A percentile compares a stretch with the other conserved stretches of the same genome.
Evolutionary conservation across 2,113 vertebrate species (phyloP).

Genomic region (Salvelinus alpinus): DNA sequence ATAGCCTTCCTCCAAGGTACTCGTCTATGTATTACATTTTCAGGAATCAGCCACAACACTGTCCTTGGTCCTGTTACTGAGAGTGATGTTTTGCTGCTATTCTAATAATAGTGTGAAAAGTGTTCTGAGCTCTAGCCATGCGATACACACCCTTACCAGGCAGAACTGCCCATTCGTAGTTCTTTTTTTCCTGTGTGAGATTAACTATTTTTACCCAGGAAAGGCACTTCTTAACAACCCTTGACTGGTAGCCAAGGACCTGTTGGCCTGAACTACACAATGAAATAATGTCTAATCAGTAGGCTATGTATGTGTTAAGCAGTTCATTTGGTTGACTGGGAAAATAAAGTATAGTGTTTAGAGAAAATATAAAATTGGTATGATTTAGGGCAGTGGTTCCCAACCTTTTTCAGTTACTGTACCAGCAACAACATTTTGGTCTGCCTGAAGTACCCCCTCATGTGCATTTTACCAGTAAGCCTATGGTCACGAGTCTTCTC

Average conservation of each 20-base stretch:
- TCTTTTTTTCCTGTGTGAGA: constrained; percentile 61
- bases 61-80: constrained; percentile 10
- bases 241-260: constrained; percentile 11
- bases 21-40: neutral
- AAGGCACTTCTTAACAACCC: constrained; percentile 34
- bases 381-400: too few relatives aligned
- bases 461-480: too few relatives aligned
- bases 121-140: constrained; percentile 54
- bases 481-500: too few relatives aligned
- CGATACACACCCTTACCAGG: constrained; percentile 68
- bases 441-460: too few relatives aligned
- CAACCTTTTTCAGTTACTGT: too few relatives aligned
- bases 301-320: neutral
- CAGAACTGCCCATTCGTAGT: constrained; percentile 53
- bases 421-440: too few relatives aligned
- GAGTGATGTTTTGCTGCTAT: constrained; percentile 44
- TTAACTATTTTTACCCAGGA: constrained; percentile 49
- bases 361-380: neutral
- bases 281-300: constrained; percentile 1
- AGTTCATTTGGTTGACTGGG: neutral
- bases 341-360: neutral
- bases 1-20: neutral
- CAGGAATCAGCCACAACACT: neutral
- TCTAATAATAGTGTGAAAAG: constrained; percentile 73
- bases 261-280: constrained; percentile 17